Conservation (phyloP, 2,797 vertebrate genomes). For the Atherinosoma microstoma region DNA sequence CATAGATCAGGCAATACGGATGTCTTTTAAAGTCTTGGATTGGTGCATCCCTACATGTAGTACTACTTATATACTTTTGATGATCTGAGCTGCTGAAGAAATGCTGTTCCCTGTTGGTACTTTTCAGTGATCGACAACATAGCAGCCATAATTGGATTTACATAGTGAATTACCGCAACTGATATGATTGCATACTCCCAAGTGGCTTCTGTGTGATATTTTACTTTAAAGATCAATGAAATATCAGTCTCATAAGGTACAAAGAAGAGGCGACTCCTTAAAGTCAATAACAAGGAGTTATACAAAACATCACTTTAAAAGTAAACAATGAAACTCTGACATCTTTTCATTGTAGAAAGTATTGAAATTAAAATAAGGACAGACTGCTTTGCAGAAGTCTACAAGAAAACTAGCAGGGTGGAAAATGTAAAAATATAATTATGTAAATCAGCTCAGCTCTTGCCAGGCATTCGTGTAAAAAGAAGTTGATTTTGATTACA, state of each 20-base stretch:
- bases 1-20: too few species aligned
- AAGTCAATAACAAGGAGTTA: not conserved
- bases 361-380: not conserved
- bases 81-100: not conserved
- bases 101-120: not conserved
- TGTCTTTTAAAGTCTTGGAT: too few species aligned
- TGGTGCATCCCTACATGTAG: not conserved
- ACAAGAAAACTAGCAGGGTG: not conserved
- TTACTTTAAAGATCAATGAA: not conserved
- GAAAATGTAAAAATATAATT: not conserved
- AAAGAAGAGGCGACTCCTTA: not conserved
- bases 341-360: not conserved
- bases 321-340: not conserved
- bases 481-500: not conserved
- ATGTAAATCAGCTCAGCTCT: not conserved
- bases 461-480: not conserved
- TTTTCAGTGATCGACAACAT: not conserved
- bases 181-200: not conserved
- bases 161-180: not conserved
- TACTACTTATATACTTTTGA: not conserved
- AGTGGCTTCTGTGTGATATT: not conserved
- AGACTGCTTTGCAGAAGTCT: not conserved
- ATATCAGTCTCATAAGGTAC: not conserved
- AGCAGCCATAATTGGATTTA: slow-evolving; percentile 6
- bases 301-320: not conserved